Evolutionary conservation across 2,888 invertebrate genomes (phyloP), one percentile per base, ranked within the genome.

Genomic region (Drosophila paramelanica): DNA sequence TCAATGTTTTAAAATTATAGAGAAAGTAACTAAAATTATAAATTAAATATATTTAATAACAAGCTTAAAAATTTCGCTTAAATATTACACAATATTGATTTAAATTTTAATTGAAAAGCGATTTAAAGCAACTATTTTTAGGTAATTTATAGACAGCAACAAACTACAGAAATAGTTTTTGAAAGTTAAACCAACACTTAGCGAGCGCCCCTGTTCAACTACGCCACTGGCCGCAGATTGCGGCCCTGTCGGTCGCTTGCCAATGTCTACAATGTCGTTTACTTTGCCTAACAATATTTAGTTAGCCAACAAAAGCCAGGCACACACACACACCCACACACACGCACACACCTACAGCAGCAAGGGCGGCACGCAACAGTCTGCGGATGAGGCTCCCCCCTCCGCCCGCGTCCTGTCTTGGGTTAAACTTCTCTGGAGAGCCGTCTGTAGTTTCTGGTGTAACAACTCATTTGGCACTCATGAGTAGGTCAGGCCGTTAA

Each of bases 261-360:
- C 65, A 85, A 73, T 79, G 88, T 85, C 81, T 58, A 82, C 76
- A 86, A 71, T 65, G 66, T 57, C 89, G 89, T 89, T 82, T 81
- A 88, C 88, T 82, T 82, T 82, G 73, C 74, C 82, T 89, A 88
- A 83, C 89, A 88, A 89, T 88, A 88, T 82, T 88, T 86, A 82
- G 83, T 88, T 88, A 71, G 89, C 84, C 73, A 73, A 86, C 87
- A 82, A 88, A 83, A 85, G 81, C 66, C 71, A 55, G 14, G 53
- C 61, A 46, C 64, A 60, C 57, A 53, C 57, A 55, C 60, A 58
- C 6, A 41, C 43, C 17, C 25, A 49, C 36, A 52, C 7, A 50
- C 31, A 39, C 42, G 27, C 31, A 49, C 52, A 23, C 17, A 38
- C 20, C 13, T 8, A 51, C 58, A 25, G 10, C 42, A 14, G 2